A percentile compares a stretch with the other conserved stretches of the same genome.
These are phyloP conservation scores for Aricia artaxerxes DNA, from an alignment of 2,888 invertebrate species.

Conservation along the genomic window DNA sequence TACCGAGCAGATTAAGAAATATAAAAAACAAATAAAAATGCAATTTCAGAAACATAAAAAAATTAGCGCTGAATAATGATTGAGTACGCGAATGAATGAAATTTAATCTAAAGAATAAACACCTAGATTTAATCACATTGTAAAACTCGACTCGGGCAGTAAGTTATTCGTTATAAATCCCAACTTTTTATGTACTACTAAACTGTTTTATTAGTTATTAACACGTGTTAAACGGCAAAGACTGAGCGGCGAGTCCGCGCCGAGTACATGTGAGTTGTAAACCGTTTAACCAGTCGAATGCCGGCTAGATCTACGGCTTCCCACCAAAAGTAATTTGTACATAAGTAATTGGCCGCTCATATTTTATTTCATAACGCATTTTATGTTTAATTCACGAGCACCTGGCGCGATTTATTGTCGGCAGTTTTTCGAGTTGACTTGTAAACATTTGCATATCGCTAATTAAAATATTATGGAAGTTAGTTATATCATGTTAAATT, in stretches of 20 bases:
- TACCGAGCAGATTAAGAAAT: neutral
- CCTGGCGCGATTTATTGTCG: constrained; percentile 7
- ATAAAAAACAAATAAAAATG: constrained; percentile 25
- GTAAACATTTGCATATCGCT: neutral
- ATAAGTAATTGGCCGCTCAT: constrained; percentile 24
- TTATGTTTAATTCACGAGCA: constrained; percentile 14
- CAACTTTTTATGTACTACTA: constrained; percentile 79
- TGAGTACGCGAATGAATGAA: constrained; percentile 48
- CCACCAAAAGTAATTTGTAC: constrained; percentile 33
- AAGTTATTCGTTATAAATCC: constrained; percentile 76
- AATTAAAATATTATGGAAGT: neutral
- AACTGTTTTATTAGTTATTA: constrained; percentile 78
- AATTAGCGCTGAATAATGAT: constrained; percentile 22
- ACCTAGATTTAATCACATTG: constrained; percentile 51
- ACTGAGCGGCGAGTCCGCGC: constrained; percentile 68
- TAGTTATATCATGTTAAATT: neutral
- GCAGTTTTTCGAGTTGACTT: constrained; percentile 3
- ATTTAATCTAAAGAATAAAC: constrained; percentile 45
- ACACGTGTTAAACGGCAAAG: constrained; percentile 75
- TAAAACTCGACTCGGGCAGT: constrained; percentile 60
- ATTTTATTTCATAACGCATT: constrained; percentile 18
- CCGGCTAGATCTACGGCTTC: constrained; percentile 48
- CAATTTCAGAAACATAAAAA: constrained; percentile 28
- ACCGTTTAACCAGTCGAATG: constrained; percentile 48
- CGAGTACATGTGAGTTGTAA: constrained; percentile 58